Conservation (phyloP, 2,797 vertebrate species). For the Petrocephalus schoutedeni region DNA sequence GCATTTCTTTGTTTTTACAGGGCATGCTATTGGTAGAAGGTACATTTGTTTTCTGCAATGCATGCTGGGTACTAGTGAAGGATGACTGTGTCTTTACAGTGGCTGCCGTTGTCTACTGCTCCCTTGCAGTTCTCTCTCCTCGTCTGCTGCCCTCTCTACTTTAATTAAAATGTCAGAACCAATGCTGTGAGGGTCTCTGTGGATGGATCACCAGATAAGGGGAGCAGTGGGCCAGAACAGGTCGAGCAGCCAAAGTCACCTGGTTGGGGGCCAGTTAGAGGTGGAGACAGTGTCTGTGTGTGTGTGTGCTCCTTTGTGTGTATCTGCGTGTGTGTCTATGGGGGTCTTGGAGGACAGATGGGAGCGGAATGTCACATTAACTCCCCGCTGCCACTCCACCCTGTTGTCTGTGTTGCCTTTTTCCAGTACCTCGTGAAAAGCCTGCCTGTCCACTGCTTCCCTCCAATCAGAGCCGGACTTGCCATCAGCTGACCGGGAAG, state of each 20-base stretch:
- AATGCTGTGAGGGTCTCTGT: constrained; percentile 79
- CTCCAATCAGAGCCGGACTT: neutral
- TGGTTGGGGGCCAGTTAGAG: constrained; percentile 40
- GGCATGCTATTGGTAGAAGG: neutral
- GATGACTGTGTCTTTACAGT: neutral
- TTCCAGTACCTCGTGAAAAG: neutral
- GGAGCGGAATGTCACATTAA: neutral
- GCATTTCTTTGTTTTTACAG: neutral
- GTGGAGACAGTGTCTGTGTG: constrained; percentile 23
- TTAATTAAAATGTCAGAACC: constrained; percentile 90
- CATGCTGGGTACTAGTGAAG: neutral
- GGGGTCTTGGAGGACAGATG: neutral
- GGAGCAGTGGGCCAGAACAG: constrained; percentile 15
- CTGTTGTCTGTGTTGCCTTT: neutral
- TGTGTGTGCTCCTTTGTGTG: constrained; percentile 3
- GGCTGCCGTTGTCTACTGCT: neutral
- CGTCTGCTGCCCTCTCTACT: constrained; percentile 30
- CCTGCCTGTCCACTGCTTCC: neutral
- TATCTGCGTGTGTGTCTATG: neutral
- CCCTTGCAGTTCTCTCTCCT: neutral
- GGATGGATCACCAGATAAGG: constrained; percentile 81
- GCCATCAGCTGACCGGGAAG: neutral
- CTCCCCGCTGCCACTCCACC: neutral
- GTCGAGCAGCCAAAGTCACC: constrained; percentile 1
- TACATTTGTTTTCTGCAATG: neutral